phyloP scores from a whole-genome alignment of 2,888 invertebrate genomes.

The Gisinianus flammeolus region DNA sequence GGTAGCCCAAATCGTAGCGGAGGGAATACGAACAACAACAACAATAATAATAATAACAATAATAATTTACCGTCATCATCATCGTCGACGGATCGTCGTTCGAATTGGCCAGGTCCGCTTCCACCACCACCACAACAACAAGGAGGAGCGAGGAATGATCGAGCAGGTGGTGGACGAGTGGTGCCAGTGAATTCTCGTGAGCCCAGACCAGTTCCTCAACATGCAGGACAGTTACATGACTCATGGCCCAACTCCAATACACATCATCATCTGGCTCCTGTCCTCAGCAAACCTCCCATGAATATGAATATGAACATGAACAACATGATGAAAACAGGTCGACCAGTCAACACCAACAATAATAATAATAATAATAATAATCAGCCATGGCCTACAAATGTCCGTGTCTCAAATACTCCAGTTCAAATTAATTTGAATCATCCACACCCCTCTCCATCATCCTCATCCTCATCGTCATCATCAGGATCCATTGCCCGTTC shows the following conservation, averaged over 20 bases:
- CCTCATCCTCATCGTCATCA: neutral
- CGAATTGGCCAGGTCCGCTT: constrained; percentile 22
- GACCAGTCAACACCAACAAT: neutral
- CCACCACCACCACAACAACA: neutral
- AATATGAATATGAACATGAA: neutral
- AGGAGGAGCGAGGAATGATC: neutral
- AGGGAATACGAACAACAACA: too few species aligned
- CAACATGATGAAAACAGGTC: neutral
- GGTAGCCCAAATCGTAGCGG: neutral
- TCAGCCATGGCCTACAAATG: constrained; percentile 21
- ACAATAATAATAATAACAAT: neutral
- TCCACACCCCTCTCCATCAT: neutral
- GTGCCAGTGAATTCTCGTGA: constrained; percentile 25
- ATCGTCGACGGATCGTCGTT: neutral
- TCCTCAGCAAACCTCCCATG: constrained; percentile 5
- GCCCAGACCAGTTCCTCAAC: constrained; percentile 56
- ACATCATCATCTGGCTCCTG: constrained; percentile 57
- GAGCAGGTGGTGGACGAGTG: constrained; percentile 7
- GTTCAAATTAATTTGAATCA: constrained; percentile 10
- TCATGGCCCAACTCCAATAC: constrained; percentile 58
- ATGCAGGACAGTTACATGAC: constrained; percentile 57
- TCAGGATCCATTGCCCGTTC: neutral
- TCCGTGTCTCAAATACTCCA: constrained; percentile 27
- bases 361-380: neutral
- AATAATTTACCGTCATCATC: neutral